These are phyloP conservation scores for Ormia ochracea DNA, from an alignment of 2,888 invertebrate genomes.

Conservation along the genomic window DNA sequence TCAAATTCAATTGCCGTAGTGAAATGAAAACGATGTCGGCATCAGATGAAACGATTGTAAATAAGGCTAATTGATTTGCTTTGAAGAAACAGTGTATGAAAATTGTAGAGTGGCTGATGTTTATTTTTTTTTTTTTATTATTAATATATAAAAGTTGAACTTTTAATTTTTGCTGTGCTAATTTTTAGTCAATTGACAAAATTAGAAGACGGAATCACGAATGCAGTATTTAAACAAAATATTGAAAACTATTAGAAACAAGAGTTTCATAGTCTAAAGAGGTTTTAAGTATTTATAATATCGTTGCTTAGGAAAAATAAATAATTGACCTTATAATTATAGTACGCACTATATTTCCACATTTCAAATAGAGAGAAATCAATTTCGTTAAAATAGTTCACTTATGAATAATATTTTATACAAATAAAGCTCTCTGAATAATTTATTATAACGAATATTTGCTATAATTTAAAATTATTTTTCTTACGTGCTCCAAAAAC, in stretches of 20 bases:
- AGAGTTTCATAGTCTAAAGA: too few relatives aligned
- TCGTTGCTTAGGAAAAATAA: not conserved
- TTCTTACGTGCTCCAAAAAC: not conserved
- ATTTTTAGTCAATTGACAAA: too few relatives aligned
- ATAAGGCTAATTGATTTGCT: not conserved
- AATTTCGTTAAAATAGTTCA: not conserved
- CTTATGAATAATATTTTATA: not conserved
- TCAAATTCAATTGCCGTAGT: not conserved
- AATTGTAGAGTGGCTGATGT: not conserved
- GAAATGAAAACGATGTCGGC: not conserved
- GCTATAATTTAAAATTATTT: not conserved
- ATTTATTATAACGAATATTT: constrained; percentile 28
- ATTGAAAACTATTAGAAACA: too few relatives aligned
- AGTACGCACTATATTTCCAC: not conserved
- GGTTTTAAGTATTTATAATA: too few relatives aligned
- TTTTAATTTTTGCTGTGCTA: too few relatives aligned
- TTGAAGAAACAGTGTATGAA: not conserved
- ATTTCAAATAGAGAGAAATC: not conserved
- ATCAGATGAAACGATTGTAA: not conserved
- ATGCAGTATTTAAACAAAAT: too few relatives aligned
- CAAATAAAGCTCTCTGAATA: not conserved
- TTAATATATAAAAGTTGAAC: not conserved
- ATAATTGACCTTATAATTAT: not conserved
- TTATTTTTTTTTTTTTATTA: not conserved
- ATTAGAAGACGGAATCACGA: too few relatives aligned